A percentile compares a stretch with the other conserved stretches of the same genome.
Conservation (phyloP, 2,797 vertebrate species). For the Squalus acanthias region DNA sequence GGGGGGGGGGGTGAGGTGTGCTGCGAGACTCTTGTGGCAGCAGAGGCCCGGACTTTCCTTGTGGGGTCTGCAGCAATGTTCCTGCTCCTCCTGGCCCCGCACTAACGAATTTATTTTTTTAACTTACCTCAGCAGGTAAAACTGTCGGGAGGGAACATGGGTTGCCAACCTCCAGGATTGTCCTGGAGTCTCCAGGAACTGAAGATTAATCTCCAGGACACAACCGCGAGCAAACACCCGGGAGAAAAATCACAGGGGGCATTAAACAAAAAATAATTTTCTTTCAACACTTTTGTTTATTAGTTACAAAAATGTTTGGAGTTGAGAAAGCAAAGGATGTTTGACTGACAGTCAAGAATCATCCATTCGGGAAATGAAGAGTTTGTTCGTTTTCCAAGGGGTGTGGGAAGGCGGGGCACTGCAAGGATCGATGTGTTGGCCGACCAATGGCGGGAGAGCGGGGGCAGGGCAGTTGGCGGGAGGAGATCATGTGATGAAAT, state of each 20-base stretch:
- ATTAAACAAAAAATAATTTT: background rate
- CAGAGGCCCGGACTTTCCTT: too few relatives aligned
- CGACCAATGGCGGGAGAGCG: background rate
- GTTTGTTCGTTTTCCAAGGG: background rate
- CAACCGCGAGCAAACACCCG: background rate
- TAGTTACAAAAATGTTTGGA: background rate
- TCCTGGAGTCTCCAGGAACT: background rate
- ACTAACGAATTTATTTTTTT: too few relatives aligned
- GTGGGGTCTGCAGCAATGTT: too few relatives aligned
- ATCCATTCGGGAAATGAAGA: background rate
- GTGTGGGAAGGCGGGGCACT: background rate
- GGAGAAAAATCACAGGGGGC: background rate
- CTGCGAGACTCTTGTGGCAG: too few relatives aligned
- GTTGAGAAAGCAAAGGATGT: background rate
- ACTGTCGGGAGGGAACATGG: background rate
- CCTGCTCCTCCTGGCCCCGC: background rate
- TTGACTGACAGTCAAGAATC: background rate
- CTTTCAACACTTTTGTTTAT: background rate
- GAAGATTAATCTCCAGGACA: background rate
- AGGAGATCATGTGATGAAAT: background rate
- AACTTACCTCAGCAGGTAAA: too few relatives aligned
- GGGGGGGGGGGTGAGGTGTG: too few relatives aligned
- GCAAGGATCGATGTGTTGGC: background rate
- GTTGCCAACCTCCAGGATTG: background rate
- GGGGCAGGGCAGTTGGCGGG: background rate